Conservation (phyloP, 2,113 vertebrate genomes). For the Xiphophorus hellerii region DNA sequence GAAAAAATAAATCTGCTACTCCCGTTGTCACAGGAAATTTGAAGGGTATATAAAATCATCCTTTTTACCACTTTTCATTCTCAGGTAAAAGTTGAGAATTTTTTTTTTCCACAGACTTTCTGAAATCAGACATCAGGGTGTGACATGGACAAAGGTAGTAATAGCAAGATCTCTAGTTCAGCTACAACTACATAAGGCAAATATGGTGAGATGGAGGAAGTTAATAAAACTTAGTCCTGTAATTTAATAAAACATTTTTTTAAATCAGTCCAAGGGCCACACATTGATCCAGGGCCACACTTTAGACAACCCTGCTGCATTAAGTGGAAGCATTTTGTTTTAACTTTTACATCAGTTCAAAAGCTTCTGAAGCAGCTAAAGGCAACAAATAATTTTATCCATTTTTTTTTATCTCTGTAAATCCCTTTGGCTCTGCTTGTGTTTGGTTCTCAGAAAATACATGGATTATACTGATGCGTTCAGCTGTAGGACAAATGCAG, state of each 20-base stretch:
- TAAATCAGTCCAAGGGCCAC: too few relatives aligned
- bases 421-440: conserved; percentile 57
- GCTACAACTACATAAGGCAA: too few relatives aligned
- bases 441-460: conserved; percentile 52
- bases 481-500: conserved; percentile 47
- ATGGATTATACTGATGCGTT: conserved; percentile 52
- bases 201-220: too few relatives aligned
- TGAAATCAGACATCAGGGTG: too few relatives aligned
- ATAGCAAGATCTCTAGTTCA: background rate
- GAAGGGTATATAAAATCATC: background rate
- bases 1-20: background rate
- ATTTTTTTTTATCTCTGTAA: conserved; percentile 20
- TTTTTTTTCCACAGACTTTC: too few relatives aligned
- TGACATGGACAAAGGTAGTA: too few relatives aligned
- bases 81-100: too few relatives aligned
- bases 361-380: background rate
- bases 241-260: too few relatives aligned
- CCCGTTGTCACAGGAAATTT: background rate
- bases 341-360: background rate
- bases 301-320: background rate
- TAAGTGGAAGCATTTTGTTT: background rate
- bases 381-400: conserved; percentile 54
- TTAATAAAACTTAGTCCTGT: too few relatives aligned
- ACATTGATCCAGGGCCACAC: too few relatives aligned
- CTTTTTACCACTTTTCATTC: too few relatives aligned